phyloP scores from a whole-genome alignment of 2,888 invertebrate species.

The Andrena haemorrhoa region DNA sequence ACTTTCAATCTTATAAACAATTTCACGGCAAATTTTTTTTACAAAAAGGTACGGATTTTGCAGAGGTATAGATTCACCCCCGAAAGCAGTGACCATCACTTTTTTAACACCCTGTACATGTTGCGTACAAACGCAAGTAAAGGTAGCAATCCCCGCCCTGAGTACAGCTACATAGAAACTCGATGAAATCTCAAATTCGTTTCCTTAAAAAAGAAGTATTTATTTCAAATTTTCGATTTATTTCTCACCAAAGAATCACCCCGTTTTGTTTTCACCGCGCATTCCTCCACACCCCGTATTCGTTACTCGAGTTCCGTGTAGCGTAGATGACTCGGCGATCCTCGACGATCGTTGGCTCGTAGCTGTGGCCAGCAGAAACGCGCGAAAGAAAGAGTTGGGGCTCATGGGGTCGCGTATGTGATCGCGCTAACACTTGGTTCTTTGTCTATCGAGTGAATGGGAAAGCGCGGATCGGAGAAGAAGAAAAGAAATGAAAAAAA shows the following conservation, averaged over 20 bases:
- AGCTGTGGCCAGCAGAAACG: constrained; percentile 35
- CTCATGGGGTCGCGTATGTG: constrained; percentile 55
- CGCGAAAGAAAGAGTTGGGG: constrained; percentile 44
- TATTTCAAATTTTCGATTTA: background rate
- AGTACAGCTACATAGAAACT: background rate
- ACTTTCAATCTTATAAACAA: no score
- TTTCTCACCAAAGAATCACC: background rate
- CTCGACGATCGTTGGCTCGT: constrained; percentile 21
- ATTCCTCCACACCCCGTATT: background rate
- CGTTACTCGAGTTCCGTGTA: constrained; percentile 10
- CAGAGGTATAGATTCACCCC: no score
- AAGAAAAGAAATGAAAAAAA: background rate
- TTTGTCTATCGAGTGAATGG: background rate
- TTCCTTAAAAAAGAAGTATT: background rate
- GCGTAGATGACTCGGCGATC: constrained; percentile 18
- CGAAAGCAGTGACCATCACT: background rate
- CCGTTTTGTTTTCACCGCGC: background rate
- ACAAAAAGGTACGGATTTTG: no score
- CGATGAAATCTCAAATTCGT: background rate
- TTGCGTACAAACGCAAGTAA: background rate
- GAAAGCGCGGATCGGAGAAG: background rate
- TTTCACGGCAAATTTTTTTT: no score
- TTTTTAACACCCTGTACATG: background rate
- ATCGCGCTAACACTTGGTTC: constrained; percentile 33
- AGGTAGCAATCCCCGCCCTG: background rate